Base-by-base conservation (phyloP, 2,113 vertebrate species). In the Sceloporus tristichus region DNA sequence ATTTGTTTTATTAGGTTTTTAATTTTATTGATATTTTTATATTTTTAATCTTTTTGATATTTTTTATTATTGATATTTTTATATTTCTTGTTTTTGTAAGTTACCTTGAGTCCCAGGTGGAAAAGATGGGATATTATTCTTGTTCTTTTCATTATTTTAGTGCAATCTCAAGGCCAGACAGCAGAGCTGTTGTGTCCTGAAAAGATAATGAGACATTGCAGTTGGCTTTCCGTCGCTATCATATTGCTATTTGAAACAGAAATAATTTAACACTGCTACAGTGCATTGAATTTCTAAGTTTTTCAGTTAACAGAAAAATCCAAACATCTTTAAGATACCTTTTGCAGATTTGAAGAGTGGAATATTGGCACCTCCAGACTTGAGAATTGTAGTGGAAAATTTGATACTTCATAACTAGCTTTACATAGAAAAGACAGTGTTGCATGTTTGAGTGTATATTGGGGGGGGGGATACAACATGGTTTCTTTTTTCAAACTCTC, bases 341-440 rank as follows among this genome's bases (percentile, higher is more conserved):
- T 34, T 16, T 81, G 87, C 34, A 78, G 9, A 85, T 80, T 70
- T 56, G 19, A 91, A 78, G 5, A 48, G 70, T 56, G 86, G 54
- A 27, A 71, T 62, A 4, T 5, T 79, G 78, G 29, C 59, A 9
- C 75, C 53, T 53, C 5, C 59, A 59, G 84, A 80, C 0, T 75
- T 53, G n/a, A n/a, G 79, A 23, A 3, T 25, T 81, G 2, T 59
- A 7, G 4, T 54, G 19, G n/a, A 90, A 88, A 59, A 59, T 59
- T 3, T 59, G 56, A 59, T 59, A 59, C 56, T 59, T 11, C n/a
- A 78, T 80, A 91, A 85, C 16, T 3, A 38, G n/a, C 79, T 90
- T 91, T 88, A 54, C 1, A 75, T 0, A 88, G 76, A 54, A 91
- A 77, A 79, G 74, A 54, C 4, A 82, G 66, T 34, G 34, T 1